Conservation (phyloP, 2,888 invertebrate genomes). For the Frankliniella fusca region DNA sequence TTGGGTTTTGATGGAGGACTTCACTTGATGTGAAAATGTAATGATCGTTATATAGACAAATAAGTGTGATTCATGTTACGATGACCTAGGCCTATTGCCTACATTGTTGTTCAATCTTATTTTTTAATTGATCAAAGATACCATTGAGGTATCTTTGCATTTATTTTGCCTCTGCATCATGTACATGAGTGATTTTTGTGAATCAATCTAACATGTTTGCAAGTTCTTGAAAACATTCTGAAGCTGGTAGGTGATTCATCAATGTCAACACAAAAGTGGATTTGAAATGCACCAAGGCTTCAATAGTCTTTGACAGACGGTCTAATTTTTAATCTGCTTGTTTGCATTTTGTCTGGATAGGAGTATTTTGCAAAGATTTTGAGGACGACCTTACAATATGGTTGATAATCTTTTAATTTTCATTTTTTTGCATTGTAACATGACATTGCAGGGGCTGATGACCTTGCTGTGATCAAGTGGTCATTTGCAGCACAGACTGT, state of each 20-base stretch:
- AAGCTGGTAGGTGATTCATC: no score
- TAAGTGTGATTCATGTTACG: conserved; percentile 1
- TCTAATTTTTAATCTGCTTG: no score
- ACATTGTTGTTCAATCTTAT: neutral
- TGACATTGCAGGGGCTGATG: neutral
- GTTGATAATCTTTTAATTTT: neutral
- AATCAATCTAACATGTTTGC: neutral
- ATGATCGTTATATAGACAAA: conserved; percentile 14
- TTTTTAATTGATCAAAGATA: neutral
- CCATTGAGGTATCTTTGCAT: neutral
- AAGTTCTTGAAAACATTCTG: no score
- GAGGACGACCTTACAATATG: neutral
- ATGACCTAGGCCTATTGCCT: neutral
- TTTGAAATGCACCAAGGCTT: no score
- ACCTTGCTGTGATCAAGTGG: no score
- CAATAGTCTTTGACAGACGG: no score
- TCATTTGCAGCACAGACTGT: no score
- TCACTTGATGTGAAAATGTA: conserved; percentile 3
- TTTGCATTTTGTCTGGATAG: no score
- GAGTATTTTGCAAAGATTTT: neutral
- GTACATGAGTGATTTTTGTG: neutral
- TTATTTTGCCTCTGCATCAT: neutral
- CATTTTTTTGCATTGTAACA: neutral
- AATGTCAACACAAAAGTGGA: no score
- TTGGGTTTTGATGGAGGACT: neutral